These are phyloP conservation scores for Biston stratarius DNA, from an alignment of 2,888 invertebrate genomes.

Conservation along the genomic window DNA sequence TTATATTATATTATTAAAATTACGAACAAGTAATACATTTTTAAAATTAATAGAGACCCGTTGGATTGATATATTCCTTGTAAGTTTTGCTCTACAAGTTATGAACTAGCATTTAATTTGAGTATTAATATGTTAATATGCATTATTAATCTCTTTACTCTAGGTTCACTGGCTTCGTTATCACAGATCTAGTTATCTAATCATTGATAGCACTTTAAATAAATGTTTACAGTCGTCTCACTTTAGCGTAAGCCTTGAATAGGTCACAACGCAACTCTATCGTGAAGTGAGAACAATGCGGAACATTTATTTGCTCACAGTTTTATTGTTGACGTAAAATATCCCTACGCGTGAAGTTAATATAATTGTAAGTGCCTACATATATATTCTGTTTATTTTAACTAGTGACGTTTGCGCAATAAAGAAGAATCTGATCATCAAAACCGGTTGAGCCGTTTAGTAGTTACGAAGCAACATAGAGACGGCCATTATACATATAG, in stretches of 20 bases:
- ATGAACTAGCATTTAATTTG: background rate
- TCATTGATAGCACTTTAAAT: conserved; percentile 25
- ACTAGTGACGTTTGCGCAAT: too few species aligned
- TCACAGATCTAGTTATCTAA: conserved; percentile 26
- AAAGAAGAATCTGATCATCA: too few species aligned
- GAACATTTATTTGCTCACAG: background rate
- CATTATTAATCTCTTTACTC: conserved; percentile 4
- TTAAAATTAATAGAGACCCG: too few species aligned
- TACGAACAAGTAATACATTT: too few species aligned
- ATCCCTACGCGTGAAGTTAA: background rate
- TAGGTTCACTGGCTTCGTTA: conserved; percentile 7
- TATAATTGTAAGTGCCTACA: background rate
- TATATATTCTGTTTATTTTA: too few species aligned
- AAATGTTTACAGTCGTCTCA: conserved; percentile 22
- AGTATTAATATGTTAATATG: background rate
- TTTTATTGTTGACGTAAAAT: background rate
- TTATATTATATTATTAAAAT: too few species aligned
- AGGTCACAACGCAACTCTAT: background rate
- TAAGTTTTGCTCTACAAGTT: background rate
- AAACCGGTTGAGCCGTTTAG: too few species aligned
- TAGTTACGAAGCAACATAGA: too few species aligned
- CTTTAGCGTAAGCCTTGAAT: conserved; percentile 11
- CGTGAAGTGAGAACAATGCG: conserved; percentile 10
- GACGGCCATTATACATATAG: too few species aligned
- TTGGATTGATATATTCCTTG: too few species aligned